Conservation (phyloP, 2,797 vertebrate species). For the Lophotriccus pileatus region DNA sequence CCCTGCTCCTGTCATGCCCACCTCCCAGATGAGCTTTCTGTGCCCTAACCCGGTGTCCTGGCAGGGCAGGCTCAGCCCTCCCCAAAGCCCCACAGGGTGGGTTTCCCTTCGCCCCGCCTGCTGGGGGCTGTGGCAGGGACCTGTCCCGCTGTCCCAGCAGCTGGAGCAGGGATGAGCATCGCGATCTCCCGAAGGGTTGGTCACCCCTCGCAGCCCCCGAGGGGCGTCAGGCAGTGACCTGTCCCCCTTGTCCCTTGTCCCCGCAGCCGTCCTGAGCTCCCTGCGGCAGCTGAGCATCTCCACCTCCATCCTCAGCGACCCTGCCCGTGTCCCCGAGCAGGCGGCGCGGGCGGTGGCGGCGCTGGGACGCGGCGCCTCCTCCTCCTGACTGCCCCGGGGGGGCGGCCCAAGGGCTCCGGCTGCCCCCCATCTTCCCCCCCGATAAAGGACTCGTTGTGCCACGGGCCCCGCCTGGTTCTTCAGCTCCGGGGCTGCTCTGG, state of each 20-base stretch:
- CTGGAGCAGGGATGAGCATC: not conserved
- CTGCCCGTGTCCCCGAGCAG: slow-evolving; percentile 87
- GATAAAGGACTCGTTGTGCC: not conserved
- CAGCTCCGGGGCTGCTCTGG: not conserved
- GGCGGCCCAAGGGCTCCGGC: no score
- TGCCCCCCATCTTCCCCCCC: no score
- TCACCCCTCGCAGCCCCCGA: not conserved
- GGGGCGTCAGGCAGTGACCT: not conserved
- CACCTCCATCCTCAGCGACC: slow-evolving; percentile 91
- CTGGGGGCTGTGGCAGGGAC: not conserved
- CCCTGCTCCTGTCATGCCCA: not conserved
- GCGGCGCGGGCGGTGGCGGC: slow-evolving; percentile 84
- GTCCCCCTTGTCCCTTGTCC: not conserved
- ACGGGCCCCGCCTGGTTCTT: not conserved
- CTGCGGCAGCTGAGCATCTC: slow-evolving; percentile 92
- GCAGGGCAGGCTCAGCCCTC: not conserved
- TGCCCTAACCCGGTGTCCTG: fast-evolving
- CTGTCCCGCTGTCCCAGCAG: fast-evolving
- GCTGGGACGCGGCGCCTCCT: slow-evolving; percentile 9
- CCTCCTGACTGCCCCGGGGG: not conserved
- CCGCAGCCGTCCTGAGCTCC: slow-evolving; percentile 88
- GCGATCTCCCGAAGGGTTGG: not conserved
- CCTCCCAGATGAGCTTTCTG: not conserved
- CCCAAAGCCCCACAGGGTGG: not conserved
- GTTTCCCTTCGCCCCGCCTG: not conserved